Evolutionary conservation across 2,888 invertebrate species (phyloP).

Genomic region (Eulithis prunata): DNA sequence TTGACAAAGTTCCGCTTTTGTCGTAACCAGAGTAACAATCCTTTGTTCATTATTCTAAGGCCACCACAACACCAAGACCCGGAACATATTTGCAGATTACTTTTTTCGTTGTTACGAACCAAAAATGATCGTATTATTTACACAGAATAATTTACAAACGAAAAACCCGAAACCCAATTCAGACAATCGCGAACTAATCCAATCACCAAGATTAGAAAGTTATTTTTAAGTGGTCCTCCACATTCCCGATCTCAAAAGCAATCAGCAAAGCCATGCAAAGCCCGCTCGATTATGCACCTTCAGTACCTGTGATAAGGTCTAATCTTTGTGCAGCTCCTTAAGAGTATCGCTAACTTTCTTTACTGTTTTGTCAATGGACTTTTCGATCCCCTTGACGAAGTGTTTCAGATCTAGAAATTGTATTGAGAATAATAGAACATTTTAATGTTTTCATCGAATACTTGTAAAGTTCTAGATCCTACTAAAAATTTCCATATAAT

Average conservation of each 20-base stretch:
- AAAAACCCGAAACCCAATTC: conserved; percentile 10
- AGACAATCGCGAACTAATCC: not conserved
- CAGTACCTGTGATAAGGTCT: conserved; percentile 52
- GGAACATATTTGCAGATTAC: too few species aligned
- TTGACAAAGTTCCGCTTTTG: too few species aligned
- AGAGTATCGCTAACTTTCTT: conserved; percentile 63
- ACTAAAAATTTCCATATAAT: not conserved
- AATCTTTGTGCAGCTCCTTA: conserved; percentile 65
- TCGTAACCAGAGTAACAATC: too few species aligned
- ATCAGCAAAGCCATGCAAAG: conserved; percentile 56
- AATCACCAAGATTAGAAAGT: conserved; percentile 4
- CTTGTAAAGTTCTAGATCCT: not conserved
- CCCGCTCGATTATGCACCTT: conserved; percentile 45
- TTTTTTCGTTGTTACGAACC: too few species aligned
- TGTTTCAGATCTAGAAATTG: conserved; percentile 59
- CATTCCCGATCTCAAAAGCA: conserved; percentile 31
- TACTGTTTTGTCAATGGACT: conserved; percentile 67
- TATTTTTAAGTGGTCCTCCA: conserved; percentile 1
- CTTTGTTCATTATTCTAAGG: too few species aligned
- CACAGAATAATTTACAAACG: not conserved
- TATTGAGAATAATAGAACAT: conserved; percentile 20
- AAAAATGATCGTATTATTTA: not conserved
- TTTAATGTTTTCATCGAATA: conserved; percentile 2
- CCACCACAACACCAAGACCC: too few species aligned
- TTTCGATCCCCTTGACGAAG: conserved; percentile 64